These are phyloP conservation scores for Symphodus melops DNA, from an alignment of 2,113 vertebrate species.

Conservation along the genomic window DNA sequence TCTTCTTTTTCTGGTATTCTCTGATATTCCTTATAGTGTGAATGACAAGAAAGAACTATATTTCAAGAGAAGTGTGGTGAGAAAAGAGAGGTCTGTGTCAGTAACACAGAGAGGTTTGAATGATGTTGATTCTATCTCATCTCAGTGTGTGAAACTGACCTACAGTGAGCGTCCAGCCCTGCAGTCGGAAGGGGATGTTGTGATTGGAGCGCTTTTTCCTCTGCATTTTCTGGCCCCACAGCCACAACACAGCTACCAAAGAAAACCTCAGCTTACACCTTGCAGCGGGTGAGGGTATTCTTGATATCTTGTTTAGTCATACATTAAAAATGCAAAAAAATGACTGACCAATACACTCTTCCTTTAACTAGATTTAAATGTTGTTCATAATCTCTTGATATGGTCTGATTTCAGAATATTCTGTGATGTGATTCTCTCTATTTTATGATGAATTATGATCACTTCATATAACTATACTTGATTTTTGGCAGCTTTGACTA, in stretches of 20 bases:
- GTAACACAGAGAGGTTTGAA: not conserved
- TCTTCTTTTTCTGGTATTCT: constrained; percentile 5
- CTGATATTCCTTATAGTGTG: not conserved
- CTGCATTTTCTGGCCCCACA: constrained; percentile 71
- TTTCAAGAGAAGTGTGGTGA: not conserved
- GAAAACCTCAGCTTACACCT: constrained; percentile 53
- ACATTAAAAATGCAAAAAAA: not conserved
- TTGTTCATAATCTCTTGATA: not conserved
- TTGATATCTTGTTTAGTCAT: not conserved
- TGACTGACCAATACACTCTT: not conserved
- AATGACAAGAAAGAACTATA: not conserved
- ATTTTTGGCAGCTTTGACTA: constrained; percentile 73
- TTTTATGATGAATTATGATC: not conserved
- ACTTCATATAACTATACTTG: not conserved
- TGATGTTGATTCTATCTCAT: not conserved
- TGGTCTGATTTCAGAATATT: not conserved
- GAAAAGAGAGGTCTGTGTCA: not conserved
- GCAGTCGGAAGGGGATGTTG: constrained; percentile 70
- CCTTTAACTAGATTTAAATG: too few species aligned
- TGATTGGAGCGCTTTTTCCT: constrained; percentile 82
- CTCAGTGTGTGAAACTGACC: constrained; percentile 62
- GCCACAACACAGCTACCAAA: constrained; percentile 60
- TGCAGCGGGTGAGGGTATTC: constrained; percentile 72
- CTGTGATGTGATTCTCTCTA: not conserved
- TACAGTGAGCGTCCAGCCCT: constrained; percentile 59